Evolutionary conservation across 1,140 invertebrate genomes (phyloP), one percentile per base, ranked within the genome.

Genomic region (Zaprionus africanus): DNA sequence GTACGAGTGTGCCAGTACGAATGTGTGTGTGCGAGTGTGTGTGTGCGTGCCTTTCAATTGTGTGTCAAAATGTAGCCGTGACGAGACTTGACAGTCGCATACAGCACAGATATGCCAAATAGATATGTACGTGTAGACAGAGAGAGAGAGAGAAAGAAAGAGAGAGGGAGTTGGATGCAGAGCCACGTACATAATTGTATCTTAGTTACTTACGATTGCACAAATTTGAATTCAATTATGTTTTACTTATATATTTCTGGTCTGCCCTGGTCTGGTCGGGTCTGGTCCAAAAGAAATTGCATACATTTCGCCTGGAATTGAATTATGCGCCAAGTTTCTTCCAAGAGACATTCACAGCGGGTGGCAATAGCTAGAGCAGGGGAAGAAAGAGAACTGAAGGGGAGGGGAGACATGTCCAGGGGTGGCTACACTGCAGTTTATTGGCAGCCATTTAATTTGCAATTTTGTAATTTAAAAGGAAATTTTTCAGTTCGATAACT

Each of bases 401-500:
- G 22, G 13, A 34, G 41, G 24, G 34, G 57, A 56, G 82, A 34
- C 0, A 9, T 34, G 31, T 34, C 9, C 65, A 17, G 41, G 41
- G 38, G 38, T 74, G 73, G 38, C 75, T 75, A 54, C 75, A 49
- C 43, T 69, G 60, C 56, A 79, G 31, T 76, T 62, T 64, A 77
- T 67, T 72, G 71, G 78, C 81, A 80, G 69, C 82, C 83, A 88
- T 90, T 90, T 90, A 85, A 90, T 90, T 90, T 90, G 85, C 85
- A 90, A 90, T 90, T 90, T 85, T 73, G 86, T 90, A 85, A 90
- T 90, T 90, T 90, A 90, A 90, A 90, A 90, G 85, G 86, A 90
- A 83, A 90, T 90, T 85, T 90, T 90, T 90, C 86, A 90, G 85
- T 90, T 90, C 85, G 86, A 90, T 90, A 90, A 82, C 73, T 90